Evolutionary conservation across 2,797 vertebrate species (phyloP), one percentile per base, ranked within the genome.

Genomic region (Carapus acus): DNA sequence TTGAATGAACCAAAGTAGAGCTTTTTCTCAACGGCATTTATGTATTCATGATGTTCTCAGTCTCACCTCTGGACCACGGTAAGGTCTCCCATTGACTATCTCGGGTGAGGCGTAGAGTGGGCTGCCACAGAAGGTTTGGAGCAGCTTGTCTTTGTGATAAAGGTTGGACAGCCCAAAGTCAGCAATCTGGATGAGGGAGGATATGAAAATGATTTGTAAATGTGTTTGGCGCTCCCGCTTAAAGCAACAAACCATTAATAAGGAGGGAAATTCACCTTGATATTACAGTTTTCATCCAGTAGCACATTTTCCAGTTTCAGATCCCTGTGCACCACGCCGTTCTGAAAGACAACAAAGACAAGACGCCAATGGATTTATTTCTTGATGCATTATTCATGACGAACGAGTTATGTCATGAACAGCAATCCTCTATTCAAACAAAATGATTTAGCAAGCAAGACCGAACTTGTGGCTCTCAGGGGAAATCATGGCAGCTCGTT

Each of bases 301-400:
- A 99, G 91, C 84, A 99, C 96, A 61, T 99, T 99, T 91, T 99
- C 96, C 91, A 99, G 88, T 91, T 99, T 99, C 83, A 99, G 83
- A 82, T 99, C 96, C 79, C 96, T 89, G 84, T 99, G 96, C 76
- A 98, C 96, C 78, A 99, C 94, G 42, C 96, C 92, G 0, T 95
- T 99, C 96, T 99, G 86, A 60, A 88, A 89, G 0, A 46, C 48
- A 65, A 36, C 1, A 34, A 40, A 67, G 18, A 50, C n/a, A n/a
- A n/a, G 38, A 6, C 51, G 43, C 54, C 50, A 15, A 65, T 16
- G 40, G 27, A 64, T 46, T 43, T 5, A 58, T 55, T 31, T 9
- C 64, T 55, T 41, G 23, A 43, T 70, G 49, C 21, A 56, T 68
- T 71, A 75, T 69, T 73, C 49, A 71, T 48, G 22, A 56, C 43